Conservation (phyloP, 2,113 vertebrate genomes). For the Labrus mixtus region DNA sequence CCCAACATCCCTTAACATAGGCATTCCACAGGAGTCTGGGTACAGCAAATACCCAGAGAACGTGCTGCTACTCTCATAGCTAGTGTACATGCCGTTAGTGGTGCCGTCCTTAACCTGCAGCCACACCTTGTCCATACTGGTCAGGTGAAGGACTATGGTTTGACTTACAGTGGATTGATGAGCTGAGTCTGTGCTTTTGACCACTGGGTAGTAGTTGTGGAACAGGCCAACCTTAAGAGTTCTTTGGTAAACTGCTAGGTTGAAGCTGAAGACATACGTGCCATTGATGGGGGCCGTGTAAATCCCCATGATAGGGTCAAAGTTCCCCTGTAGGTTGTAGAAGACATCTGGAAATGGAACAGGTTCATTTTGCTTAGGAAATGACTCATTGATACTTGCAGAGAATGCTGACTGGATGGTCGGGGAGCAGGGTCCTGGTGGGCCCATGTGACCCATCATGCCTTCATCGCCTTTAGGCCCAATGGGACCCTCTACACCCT, state of each 20-base stretch:
- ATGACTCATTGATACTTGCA: conserved; percentile 33
- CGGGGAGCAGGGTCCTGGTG: conserved; percentile 74
- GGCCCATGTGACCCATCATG: conserved; percentile 61
- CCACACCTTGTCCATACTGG: conserved; percentile 70
- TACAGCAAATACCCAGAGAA: conserved; percentile 80
- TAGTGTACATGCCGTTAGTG: conserved; percentile 73
- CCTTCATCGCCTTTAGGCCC: conserved; percentile 74
- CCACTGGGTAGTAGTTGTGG: conserved; percentile 50
- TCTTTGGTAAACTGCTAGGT: conserved; percentile 37
- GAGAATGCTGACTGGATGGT: conserved; percentile 79
- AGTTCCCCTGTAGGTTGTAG: conserved; percentile 67
- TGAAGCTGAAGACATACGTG: conserved; percentile 79
- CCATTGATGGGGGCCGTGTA: conserved; percentile 79
- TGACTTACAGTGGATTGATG: conserved; percentile 57
- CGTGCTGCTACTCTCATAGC: conserved; percentile 66
- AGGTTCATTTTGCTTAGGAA: conserved; percentile 47
- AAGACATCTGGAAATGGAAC: conserved; percentile 66
- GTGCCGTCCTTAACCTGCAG: conserved; percentile 71
- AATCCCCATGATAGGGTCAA: conserved; percentile 9
- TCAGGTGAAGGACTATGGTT: conserved; percentile 69
- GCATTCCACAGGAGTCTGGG: conserved; percentile 74
- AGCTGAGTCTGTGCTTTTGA: conserved; percentile 55
- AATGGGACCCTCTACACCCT: conserved; percentile 56
- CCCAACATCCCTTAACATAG: neutral
- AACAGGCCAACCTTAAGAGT: conserved; percentile 77